phyloP scores from a whole-genome alignment of 2,888 invertebrate species.

The Melieria picta region DNA sequence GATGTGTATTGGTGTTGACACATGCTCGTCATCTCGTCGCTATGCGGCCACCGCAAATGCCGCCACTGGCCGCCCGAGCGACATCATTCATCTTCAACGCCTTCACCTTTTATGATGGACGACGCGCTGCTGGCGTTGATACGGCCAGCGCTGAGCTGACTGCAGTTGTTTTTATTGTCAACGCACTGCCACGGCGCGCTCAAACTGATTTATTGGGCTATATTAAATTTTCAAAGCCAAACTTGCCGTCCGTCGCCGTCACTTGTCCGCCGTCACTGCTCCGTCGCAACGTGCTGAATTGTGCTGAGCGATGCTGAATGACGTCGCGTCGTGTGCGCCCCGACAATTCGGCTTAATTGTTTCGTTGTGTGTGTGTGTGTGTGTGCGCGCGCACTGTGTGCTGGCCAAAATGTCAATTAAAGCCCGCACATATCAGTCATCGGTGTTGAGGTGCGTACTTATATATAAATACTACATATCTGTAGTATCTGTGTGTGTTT shows the following conservation, averaged over 20 bases:
- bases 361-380: slow-evolving; percentile 10
- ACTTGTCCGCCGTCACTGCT: background rate
- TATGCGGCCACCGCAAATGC: background rate
- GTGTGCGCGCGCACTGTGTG: slow-evolving; percentile 13
- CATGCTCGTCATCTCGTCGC: background rate
- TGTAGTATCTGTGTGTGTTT: slow-evolving; percentile 28
- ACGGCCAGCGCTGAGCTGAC: no score
- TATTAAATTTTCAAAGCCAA: slow-evolving; percentile 41
- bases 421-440: slow-evolving; percentile 16
- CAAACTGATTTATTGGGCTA: slow-evolving; percentile 44
- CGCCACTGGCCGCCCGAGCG: background rate
- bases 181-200: background rate
- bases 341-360: slow-evolving; percentile 7
- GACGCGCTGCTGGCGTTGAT: slow-evolving; percentile 27
- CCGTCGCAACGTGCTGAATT: background rate
- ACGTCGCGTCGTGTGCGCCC: no score
- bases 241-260: background rate
- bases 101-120: slow-evolving; percentile 11
- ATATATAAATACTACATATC: background rate
- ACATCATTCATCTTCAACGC: slow-evolving; percentile 16
- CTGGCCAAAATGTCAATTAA: slow-evolving; percentile 47
- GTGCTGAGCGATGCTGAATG: no score
- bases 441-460: background rate
- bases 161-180: slow-evolving; percentile 25
- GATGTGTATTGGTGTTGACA: slow-evolving; percentile 2